Conservation (phyloP, 2,113 vertebrate species). For the Pholis gunnellus region DNA sequence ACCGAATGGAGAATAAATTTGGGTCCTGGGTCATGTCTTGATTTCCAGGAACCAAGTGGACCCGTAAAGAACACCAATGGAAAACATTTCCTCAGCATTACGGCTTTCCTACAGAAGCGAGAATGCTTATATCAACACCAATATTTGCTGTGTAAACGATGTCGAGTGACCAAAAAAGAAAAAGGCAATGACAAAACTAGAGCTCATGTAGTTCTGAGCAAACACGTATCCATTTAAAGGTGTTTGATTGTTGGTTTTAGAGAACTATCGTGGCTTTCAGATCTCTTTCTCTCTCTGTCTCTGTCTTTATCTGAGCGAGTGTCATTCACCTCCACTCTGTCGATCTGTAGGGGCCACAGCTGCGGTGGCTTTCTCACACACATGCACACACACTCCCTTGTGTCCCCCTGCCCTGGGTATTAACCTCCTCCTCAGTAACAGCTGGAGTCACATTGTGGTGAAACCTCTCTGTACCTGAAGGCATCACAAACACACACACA, state of each 20-base stretch:
- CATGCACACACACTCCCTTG: conserved; percentile 58
- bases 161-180: not conserved
- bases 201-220: not conserved
- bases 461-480: conserved; percentile 79
- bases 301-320: conserved; percentile 10
- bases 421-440: conserved; percentile 79
- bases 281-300: not conserved
- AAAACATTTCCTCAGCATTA: not conserved
- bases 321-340: conserved; percentile 45
- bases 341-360: conserved; percentile 60
- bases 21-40: not conserved
- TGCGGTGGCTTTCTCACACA: conserved; percentile 55
- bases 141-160: not conserved
- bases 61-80: not conserved
- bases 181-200: not conserved
- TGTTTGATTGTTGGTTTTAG: not conserved
- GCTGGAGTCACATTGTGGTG: conserved; percentile 77
- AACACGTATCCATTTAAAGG: not conserved
- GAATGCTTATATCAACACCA: no score
- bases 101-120: not conserved
- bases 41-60: not conserved
- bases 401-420: conserved; percentile 78
- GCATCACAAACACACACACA: conserved; percentile 59
- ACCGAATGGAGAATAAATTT: not conserved
- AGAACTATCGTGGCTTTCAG: not conserved